A percentile compares a stretch with the other conserved stretches of the same genome.
Conservation (phyloP, 2,113 vertebrate genomes). For the Castor canadensis region DNA sequence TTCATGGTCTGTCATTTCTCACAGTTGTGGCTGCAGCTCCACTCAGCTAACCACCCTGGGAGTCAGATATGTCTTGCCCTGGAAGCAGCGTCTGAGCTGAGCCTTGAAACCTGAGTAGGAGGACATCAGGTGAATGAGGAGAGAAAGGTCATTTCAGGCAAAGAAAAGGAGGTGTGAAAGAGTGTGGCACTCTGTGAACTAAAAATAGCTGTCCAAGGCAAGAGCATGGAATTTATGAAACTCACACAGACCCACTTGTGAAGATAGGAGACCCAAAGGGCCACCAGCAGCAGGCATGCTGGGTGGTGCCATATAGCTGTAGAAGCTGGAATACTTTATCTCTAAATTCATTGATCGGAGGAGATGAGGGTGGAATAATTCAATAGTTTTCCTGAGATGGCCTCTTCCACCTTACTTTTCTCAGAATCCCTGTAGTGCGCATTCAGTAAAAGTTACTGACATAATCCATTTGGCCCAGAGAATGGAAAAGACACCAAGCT, state of each 20-base stretch:
- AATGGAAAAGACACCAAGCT: conserved; percentile 15
- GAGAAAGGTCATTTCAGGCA: conserved; percentile 15
- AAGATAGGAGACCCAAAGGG: not conserved
- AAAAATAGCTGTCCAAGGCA: not conserved
- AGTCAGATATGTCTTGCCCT: not conserved
- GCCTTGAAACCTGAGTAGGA: not conserved
- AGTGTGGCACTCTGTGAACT: not conserved
- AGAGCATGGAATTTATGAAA: not conserved
- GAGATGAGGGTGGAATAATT: not conserved
- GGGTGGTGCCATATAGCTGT: not conserved
- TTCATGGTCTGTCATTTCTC: conserved; percentile 35
- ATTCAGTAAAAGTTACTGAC: conserved; percentile 34
- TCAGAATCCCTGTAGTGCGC: conserved; percentile 24
- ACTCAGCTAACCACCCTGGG: not conserved
- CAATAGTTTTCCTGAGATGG: not conserved
- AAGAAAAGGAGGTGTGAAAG: not conserved
- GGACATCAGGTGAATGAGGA: not conserved
- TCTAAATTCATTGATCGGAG: not conserved
- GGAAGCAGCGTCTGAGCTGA: not conserved
- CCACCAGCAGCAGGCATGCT: not conserved
- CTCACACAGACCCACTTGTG: not conserved
- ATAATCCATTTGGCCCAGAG: conserved; percentile 1
- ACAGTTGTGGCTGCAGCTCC: not conserved
- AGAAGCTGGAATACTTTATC: not conserved
- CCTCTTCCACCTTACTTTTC: conserved; percentile 35